phyloP scores from a whole-genome alignment of 2,888 invertebrate genomes.

The Hemistola chrysoprasaria region DNA sequence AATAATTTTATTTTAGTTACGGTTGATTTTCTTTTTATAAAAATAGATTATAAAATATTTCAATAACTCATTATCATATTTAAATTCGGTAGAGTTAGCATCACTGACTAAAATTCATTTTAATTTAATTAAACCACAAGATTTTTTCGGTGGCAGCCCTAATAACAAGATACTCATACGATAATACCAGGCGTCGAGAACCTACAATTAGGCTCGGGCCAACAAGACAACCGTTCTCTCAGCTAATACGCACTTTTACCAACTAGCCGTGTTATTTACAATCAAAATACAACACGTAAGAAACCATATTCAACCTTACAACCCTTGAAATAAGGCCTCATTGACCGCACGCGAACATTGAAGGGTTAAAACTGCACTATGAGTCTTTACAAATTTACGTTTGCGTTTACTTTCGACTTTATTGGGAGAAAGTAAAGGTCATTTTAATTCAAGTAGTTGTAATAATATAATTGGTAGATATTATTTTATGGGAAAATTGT shows the following conservation, averaged over 20 bases:
- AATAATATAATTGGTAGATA: slow-evolving; percentile 16
- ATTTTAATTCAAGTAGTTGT: slow-evolving; percentile 18
- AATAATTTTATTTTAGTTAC: too few relatives aligned
- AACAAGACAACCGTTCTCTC: slow-evolving; percentile 59
- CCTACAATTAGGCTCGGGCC: slow-evolving; percentile 74
- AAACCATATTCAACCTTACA: slow-evolving; percentile 32
- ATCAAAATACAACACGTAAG: slow-evolving; percentile 6
- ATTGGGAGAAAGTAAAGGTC: slow-evolving; percentile 21
- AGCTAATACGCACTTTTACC: slow-evolving; percentile 72
- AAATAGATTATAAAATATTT: too few relatives aligned
- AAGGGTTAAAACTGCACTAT: slow-evolving; percentile 53
- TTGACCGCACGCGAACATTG: slow-evolving; percentile 31
- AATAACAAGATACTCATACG: slow-evolving; percentile 47
- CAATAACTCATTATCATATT: too few relatives aligned
- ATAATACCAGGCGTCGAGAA: slow-evolving; percentile 71
- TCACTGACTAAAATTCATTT: too few relatives aligned
- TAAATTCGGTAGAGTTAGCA: too few relatives aligned
- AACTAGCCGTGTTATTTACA: slow-evolving; percentile 57
- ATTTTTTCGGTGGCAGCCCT: slow-evolving; percentile 28
- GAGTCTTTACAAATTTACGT: slow-evolving; percentile 37
- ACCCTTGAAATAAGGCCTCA: slow-evolving; percentile 23
- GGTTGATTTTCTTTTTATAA: too few relatives aligned
- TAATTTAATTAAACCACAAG: too few relatives aligned
- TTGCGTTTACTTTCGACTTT: slow-evolving; percentile 17
- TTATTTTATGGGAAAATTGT: slow-evolving; percentile 53